Base-by-base conservation (phyloP, 2,888 invertebrate species). In the Xanthia icteritia region DNA sequence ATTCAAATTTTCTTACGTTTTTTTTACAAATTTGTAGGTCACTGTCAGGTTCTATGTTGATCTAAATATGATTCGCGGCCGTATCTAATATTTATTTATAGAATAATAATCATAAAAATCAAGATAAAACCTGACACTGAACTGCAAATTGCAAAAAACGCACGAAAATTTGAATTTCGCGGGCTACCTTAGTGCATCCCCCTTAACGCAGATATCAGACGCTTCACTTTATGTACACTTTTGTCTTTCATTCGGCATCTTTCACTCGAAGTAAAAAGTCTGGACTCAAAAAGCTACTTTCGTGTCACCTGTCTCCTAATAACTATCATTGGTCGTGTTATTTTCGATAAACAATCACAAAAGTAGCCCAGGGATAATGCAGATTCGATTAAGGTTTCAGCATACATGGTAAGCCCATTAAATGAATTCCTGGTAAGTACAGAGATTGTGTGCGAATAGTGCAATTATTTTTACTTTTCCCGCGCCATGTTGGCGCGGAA, bases 401-500 rank as follows among this genome's bases (percentile, higher is more conserved):
- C 65, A 42, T 11, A 66, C 27, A 66, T 13, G 6, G 20, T 20
- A 23, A 20, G 2, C 20, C 20, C 45, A 66, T 27, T 66, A 27
- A 48, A 48, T 48, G 6, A 45, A 27, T 23, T 31, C 48, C 48
- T 31, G 31, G 23, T 8, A 23, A 5, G 31, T 20, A 39, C 31
- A 17, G 15, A 27, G 23, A 39, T 9, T 51, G 56, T 63, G 51
- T 68, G 23, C 5, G 73, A 69, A 69, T 58, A 84, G 60, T 45
- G 70, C 56, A 68, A 66, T 76, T 81, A 81, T 81, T 81, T 84
- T 70, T 73, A 75, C 66, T 67, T 69, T 81, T 73, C 56, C 54
- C 27, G 45, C 58, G 63, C 63, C 60, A 72, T 51, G 64, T 83
- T 72, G 67, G 69, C 71, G 74, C 31, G 56, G 61, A 81, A 84